phyloP scores from a whole-genome alignment of 2,888 invertebrate genomes.

The Cantharis flavilabris region DNA sequence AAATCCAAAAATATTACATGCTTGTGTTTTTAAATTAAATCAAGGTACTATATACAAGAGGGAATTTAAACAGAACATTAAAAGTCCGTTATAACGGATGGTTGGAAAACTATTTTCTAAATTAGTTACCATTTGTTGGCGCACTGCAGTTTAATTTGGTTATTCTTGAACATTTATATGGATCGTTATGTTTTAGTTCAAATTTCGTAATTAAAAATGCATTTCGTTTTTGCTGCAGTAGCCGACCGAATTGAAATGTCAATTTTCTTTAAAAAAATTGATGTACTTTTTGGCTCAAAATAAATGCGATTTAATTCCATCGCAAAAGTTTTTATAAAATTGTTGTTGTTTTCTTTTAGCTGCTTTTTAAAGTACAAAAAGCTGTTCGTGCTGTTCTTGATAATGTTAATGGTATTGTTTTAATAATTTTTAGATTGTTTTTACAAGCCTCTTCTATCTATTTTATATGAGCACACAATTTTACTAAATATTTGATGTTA shows the following conservation, averaged over 20 bases:
- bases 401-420: not conserved
- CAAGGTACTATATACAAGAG: not conserved
- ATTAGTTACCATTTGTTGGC: conserved; percentile 22
- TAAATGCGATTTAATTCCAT: not conserved
- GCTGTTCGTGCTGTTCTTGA: not conserved
- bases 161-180: conserved; percentile 11
- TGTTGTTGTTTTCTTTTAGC: not conserved
- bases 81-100: conserved; percentile 22
- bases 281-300: not conserved
- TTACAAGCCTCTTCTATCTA: not conserved
- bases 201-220: conserved; percentile 19
- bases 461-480: not conserved
- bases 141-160: conserved; percentile 15
- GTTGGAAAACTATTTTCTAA: conserved; percentile 24
- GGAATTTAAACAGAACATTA: conserved; percentile 22
- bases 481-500: not conserved
- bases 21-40: not conserved
- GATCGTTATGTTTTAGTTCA: conserved; percentile 10
- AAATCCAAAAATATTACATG: not conserved
- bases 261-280: not conserved
- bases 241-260: not conserved
- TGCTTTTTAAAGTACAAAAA: not conserved
- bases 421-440: not conserved
- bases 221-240: not conserved
- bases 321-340: not conserved